These are phyloP conservation scores for Porites rus DNA, from an alignment of 92 coral and sea anemone genomes.

Conservation along the genomic window DNA sequence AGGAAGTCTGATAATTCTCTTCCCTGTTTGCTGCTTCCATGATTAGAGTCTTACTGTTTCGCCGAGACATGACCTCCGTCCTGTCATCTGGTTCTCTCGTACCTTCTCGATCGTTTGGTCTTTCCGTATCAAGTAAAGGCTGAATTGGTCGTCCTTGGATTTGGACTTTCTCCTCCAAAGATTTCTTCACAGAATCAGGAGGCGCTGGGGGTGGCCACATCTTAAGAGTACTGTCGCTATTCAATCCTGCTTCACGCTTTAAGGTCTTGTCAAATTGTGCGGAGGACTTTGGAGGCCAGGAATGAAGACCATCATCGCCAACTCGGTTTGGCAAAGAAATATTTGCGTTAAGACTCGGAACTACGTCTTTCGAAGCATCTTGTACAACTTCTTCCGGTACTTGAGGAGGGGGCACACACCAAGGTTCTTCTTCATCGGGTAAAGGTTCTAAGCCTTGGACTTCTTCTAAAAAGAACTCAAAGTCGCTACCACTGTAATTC, in stretches of 20 bases:
- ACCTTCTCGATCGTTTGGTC: not conserved
- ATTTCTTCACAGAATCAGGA: conserved; percentile 67
- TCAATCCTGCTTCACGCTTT: conserved; percentile 17
- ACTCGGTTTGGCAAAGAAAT: not conserved
- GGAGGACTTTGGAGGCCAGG: conserved; percentile 95
- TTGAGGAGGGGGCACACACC: conserved; percentile 77
- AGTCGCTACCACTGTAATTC: conserved; percentile 37
- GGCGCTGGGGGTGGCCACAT: conserved; percentile 95
- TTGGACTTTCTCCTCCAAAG: not conserved
- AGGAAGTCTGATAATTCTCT: not conserved
- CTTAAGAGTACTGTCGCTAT: conserved; percentile 57
- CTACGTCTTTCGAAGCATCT: conserved; percentile 7
- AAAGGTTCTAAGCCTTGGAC: conserved; percentile 52
- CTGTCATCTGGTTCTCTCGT: not conserved
- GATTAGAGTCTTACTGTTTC: not conserved
- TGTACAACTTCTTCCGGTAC: conserved; percentile 54
- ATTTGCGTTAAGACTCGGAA: not conserved
- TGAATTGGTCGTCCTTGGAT: conserved; percentile 9
- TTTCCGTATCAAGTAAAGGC: not conserved
- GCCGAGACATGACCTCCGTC: not conserved
- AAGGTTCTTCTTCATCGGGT: conserved; percentile 69
- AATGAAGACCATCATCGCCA: conserved; percentile 78
- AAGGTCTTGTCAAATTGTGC: conserved; percentile 46
- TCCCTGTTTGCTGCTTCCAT: not conserved
- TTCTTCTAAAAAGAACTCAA: conserved; percentile 68